Base-by-base conservation (phyloP, 2,113 vertebrate species). In the Motacilla alba region DNA sequence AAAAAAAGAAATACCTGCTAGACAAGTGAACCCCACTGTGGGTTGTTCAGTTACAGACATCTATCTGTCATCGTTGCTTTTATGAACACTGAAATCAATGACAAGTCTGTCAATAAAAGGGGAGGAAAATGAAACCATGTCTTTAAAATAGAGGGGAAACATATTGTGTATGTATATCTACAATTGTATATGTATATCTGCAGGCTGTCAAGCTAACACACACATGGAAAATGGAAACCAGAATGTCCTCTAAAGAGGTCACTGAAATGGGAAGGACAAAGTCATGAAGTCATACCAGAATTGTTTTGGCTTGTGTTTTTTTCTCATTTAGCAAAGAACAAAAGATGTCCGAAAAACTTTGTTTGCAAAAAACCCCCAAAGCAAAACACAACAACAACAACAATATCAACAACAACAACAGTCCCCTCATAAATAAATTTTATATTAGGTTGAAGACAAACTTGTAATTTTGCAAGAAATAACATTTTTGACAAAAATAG, bases 31-130 rank as follows among this genome's bases (percentile, higher is more conserved):
- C 41, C 81, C 56, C n/a, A 60, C 64, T 55, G 41, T 86, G 85
- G n/a, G 30, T 94, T 96, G 76, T 91, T 94, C 69, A 58, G 69
- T 83, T 93, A 76, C 52, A 91, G 88, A 93, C 46, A 95, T 90
- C 41, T 92, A 80, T 81, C 87, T 96, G 81, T 95, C 96, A 95
- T 90, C 84, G 4, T 69, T 83, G 66, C 50, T 96, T 88, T 96
- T 93, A 93, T 82, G 90, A 92, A 87, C 47, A 56, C 31, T 5
- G 3, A 69, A 97, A 81, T 66, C 66, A 94, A 58, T 79, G 90
- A 76, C 86, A 91, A 74, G 62, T 86, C 94, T 83, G 72, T 93
- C 92, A 90, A 94, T 95, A 95, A 92, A 92, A 95, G 64, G 43
- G 91, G 67, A 11, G 67, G 20, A 88, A 97, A 94, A 89, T 46